Percentiles rank a stretch among this genome's conserved stretches.
phyloP scores from a whole-genome alignment of 2,888 invertebrate genomes.

The Tribolium freemani region DNA sequence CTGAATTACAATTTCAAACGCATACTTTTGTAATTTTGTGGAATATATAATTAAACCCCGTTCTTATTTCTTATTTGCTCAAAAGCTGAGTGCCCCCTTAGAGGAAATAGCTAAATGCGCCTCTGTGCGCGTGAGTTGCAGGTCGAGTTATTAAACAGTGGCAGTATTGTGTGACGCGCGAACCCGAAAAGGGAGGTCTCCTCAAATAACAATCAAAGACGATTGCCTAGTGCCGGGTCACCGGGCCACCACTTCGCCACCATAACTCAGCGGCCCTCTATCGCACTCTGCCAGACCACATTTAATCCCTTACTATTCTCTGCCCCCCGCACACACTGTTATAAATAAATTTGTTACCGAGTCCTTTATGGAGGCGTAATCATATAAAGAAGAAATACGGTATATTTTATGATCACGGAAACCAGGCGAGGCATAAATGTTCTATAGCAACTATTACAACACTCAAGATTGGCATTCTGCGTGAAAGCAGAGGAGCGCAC shows the following conservation, averaged over 20 bases:
- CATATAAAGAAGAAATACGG: slow-evolving; percentile 64
- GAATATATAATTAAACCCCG: too few species aligned
- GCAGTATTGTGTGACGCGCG: slow-evolving; percentile 53
- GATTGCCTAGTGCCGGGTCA: slow-evolving; percentile 59
- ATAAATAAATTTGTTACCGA: slow-evolving; percentile 64
- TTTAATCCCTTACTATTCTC: slow-evolving; percentile 60
- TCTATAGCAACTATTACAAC: slow-evolving; percentile 53
- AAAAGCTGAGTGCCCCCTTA: too few species aligned
- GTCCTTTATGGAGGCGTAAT: slow-evolving; percentile 62
- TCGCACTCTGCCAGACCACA: slow-evolving; percentile 61
- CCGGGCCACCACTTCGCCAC: slow-evolving; percentile 55
- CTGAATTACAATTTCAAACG: too few species aligned
- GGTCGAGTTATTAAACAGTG: slow-evolving; percentile 54
- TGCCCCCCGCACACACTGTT: slow-evolving; percentile 53
- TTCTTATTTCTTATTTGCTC: too few species aligned
- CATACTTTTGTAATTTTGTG: too few species aligned
- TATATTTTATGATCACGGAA: slow-evolving; percentile 62
- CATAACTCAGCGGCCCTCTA: slow-evolving; percentile 62
- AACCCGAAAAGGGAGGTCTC: slow-evolving; percentile 59
- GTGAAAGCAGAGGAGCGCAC: slow-evolving; percentile 41
- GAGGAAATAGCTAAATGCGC: too few species aligned
- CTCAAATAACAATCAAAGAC: slow-evolving; percentile 65
- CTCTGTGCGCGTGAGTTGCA: slow-evolving; percentile 4
- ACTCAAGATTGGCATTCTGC: slow-evolving; percentile 54
- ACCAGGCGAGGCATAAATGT: slow-evolving; percentile 57